These are phyloP conservation scores for Orthosia gothica DNA, from an alignment of 2,888 invertebrate genomes.

Conservation along the genomic window DNA sequence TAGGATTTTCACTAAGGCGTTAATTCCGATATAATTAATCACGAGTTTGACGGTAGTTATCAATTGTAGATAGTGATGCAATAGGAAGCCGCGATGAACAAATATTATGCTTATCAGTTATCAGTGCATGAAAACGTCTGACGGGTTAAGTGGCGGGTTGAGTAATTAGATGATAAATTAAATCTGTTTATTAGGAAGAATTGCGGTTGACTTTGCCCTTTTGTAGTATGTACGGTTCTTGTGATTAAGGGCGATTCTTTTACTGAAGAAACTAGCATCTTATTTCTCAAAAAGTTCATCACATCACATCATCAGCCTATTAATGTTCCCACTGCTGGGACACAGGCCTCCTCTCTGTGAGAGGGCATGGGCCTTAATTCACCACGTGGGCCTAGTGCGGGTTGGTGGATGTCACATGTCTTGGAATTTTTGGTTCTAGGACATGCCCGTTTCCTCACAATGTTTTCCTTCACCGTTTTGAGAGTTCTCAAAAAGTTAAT, in stretches of 20 bases:
- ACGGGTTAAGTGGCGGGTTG: slow-evolving; percentile 26
- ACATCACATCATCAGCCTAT: too few relatives aligned
- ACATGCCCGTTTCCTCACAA: too few relatives aligned
- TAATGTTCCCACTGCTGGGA: too few relatives aligned
- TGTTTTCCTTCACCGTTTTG: too few relatives aligned
- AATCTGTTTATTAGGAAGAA: slow-evolving; percentile 15
- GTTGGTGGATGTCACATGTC: too few relatives aligned
- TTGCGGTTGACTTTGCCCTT: slow-evolving; percentile 5
- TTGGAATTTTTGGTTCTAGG: too few relatives aligned
- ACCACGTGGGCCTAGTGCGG: too few relatives aligned
- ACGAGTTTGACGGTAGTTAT: slow-evolving; percentile 5
- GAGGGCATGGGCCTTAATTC: too few relatives aligned
- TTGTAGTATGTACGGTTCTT: neutral
- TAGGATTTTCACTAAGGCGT: slow-evolving; percentile 9
- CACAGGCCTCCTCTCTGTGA: too few relatives aligned
- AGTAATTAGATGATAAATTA: slow-evolving; percentile 46
- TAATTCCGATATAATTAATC: slow-evolving; percentile 29
- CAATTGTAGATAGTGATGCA: slow-evolving; percentile 67
- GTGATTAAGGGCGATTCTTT: neutral
- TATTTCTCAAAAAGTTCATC: too few relatives aligned
- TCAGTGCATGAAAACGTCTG: slow-evolving; percentile 53
- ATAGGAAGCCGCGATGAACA: slow-evolving; percentile 67
- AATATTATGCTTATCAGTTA: slow-evolving; percentile 61
- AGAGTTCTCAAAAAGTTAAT: too few relatives aligned
- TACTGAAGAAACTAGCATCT: too few relatives aligned